Evolutionary conservation across 2,888 invertebrate genomes (phyloP).

Genomic region (Cotesia congregata): DNA sequence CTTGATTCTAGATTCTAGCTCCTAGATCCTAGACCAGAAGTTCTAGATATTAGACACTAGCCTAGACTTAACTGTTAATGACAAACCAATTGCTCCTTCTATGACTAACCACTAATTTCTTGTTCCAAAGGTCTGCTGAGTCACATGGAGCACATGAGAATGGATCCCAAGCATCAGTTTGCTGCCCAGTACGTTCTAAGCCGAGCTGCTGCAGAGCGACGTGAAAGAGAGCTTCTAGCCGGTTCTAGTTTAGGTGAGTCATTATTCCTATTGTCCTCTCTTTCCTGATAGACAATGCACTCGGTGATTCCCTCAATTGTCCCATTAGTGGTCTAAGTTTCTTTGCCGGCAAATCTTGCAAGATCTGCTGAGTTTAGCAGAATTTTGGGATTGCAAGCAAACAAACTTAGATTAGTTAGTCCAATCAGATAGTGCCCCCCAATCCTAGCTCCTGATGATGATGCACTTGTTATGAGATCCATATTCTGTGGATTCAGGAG

Average conservation of each 20-base stretch:
- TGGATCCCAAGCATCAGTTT: slow-evolving; percentile 97
- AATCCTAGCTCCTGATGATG: background rate
- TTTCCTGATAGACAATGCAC: slow-evolving; percentile 18
- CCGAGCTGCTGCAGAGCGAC: slow-evolving; percentile 89
- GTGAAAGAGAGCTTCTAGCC: slow-evolving; percentile 84
- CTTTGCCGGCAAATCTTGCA: no score
- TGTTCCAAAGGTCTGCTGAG: slow-evolving; percentile 82
- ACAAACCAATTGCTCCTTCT: background rate
- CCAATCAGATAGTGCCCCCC: background rate
- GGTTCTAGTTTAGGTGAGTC: slow-evolving; percentile 68
- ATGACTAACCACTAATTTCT: background rate
- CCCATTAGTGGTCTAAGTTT: background rate
- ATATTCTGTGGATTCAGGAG: slow-evolving; percentile 55
- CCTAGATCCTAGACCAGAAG: slow-evolving; percentile 2
- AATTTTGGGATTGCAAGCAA: no score
- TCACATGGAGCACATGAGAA: slow-evolving; percentile 97
- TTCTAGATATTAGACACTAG: background rate
- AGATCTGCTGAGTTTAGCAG: no score
- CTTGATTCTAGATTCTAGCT: background rate
- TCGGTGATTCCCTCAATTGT: background rate
- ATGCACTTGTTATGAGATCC: background rate
- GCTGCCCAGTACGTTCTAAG: slow-evolving; percentile 94
- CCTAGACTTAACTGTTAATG: background rate
- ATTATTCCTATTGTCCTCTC: slow-evolving; percentile 12
- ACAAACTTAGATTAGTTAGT: no score